Conservation (phyloP, 2,888 invertebrate genomes). For the Eilema sororculum region DNA sequence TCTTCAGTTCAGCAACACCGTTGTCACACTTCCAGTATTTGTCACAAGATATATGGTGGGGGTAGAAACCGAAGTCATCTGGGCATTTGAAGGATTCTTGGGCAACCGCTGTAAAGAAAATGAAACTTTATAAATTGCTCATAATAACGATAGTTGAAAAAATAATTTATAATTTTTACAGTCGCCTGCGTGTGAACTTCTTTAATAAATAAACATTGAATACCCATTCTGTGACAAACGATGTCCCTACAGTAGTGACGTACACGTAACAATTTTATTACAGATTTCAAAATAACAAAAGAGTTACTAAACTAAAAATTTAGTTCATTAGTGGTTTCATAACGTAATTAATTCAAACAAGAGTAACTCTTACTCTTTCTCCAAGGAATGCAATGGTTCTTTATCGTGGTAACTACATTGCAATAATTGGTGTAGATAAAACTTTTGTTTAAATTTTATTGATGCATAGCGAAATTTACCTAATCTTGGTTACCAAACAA, state of each 20-base stretch:
- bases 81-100: slow-evolving; percentile 97
- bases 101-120: slow-evolving; percentile 88
- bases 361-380: slow-evolving; percentile 71
- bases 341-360: slow-evolving; percentile 69
- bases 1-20: slow-evolving; percentile 94
- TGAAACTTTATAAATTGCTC: background rate
- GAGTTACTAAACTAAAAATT: slow-evolving; percentile 64
- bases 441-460: slow-evolving; percentile 50
- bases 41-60: slow-evolving; percentile 95
- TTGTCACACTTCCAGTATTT: slow-evolving; percentile 98
- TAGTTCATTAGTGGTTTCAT: slow-evolving; percentile 66
- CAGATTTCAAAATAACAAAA: slow-evolving; percentile 41
- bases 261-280: background rate
- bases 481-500: background rate
- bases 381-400: slow-evolving; percentile 57
- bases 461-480: background rate
- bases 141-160: background rate
- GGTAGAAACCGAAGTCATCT: slow-evolving; percentile 97
- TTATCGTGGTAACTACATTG: no score
- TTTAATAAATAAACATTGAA: background rate
- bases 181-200: background rate
- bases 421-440: no score
- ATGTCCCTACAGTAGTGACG: background rate
- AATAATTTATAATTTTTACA: background rate
- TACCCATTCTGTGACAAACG: background rate